These are phyloP conservation scores for Halesus radiatus DNA, from an alignment of 1,140 invertebrate genomes.

Conservation along the genomic window DNA sequence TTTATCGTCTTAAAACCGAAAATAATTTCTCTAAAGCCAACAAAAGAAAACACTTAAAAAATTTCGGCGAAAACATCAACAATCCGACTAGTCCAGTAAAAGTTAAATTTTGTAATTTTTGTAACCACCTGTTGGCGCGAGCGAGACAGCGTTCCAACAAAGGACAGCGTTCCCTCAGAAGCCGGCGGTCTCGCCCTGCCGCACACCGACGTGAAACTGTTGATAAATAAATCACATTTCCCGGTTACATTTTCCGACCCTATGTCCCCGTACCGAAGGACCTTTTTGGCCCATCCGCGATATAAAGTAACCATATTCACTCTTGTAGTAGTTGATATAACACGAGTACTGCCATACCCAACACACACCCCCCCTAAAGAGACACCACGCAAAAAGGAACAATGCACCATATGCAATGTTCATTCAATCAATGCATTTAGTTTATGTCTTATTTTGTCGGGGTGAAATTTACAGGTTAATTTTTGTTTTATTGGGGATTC, in stretches of 20 bases:
- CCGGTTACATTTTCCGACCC: slow-evolving; percentile 46
- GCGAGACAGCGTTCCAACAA: slow-evolving; percentile 30
- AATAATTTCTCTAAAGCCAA: no score
- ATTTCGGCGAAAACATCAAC: no score
- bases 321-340: slow-evolving; percentile 5
- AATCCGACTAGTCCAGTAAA: no score
- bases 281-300: slow-evolving; percentile 26
- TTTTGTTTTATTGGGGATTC: background rate
- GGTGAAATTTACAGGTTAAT: background rate
- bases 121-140: background rate
- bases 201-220: slow-evolving; percentile 37
- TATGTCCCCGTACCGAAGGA: slow-evolving; percentile 29
- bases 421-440: background rate
- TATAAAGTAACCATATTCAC: slow-evolving; percentile 42
- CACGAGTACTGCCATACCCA: background rate
- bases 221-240: slow-evolving; percentile 58
- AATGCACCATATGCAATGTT: background rate
- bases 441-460: background rate
- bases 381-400: background rate
- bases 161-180: slow-evolving; percentile 35
- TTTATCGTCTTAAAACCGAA: no score
- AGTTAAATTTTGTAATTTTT: no score
- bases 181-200: slow-evolving; percentile 13
- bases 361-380: background rate
- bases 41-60: no score